Base-by-base conservation (phyloP, 1,140 invertebrate species). In the Trachymyrmex septentrionalis region DNA sequence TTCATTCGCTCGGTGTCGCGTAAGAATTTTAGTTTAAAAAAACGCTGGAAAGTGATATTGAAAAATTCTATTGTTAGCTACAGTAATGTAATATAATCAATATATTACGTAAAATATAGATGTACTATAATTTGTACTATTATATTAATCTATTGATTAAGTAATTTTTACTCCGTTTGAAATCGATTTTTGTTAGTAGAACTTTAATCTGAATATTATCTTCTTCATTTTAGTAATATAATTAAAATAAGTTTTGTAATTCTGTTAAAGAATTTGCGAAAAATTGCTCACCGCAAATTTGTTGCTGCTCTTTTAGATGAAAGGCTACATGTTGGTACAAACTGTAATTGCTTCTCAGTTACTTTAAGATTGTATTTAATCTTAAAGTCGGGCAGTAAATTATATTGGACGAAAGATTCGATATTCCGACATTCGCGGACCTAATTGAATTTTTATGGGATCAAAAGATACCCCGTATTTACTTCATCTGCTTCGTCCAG, bases 391-490 rank as follows among this genome's bases (percentile, higher is more conserved):
- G 16, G n/a, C 0, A 19, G 1, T 64, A 64, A 64, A n/a, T 64
- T 10, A 34, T 34, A n/a, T 44, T 24, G 44, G 2, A 27, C 16
- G 16, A 55, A 27, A 53, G 0, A 71, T 24, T 0, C 14, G 12
- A 50, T 12, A 50, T 27, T 30, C 14, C 6, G 67, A 73, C 2
- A 30, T 38, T 24, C 16, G 66, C n/a, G 24, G 9, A n/a, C 5
- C 48, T 30, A 7, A 50, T 30, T 55, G 14, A 9, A 77, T 77
- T 77, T 63, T 77, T 63, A 34, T 19, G 9, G 9, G 63, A 61
- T 76, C 27, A 44, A 44, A 61, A 27, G 21, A 14, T 44, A 61
- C 61, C 24, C 59, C 6, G 72, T 27, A 76, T 61, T 57, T 44
- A 24, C 24, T 63, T 78, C n/a, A 50, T 64, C 59, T 64, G 19